Base-by-base conservation (phyloP, 37 sponge, comb jelly and placozoan genomes). In the Ephydatia muelleri region DNA sequence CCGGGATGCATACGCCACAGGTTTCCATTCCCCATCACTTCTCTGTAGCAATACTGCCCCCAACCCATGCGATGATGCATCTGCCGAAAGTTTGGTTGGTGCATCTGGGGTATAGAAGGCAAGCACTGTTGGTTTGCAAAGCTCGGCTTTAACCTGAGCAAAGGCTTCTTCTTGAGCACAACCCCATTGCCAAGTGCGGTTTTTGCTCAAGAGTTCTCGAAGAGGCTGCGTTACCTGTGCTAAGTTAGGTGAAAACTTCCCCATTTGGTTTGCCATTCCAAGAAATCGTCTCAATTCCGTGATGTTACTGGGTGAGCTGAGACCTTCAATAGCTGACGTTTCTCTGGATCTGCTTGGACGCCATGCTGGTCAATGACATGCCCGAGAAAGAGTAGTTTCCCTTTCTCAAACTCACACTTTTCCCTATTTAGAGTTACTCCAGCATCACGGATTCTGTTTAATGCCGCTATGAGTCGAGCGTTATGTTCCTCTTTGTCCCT, bases 221-320 rank as follows among this genome's bases (percentile, higher is more conserved):
- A 89, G 85, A 34, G 87, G 87, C 81, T 87, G 75, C 11, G 69
- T 76, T 12, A 87, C 3, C 35, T 87, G 82, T 22, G 87, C 86
- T 49, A 85, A 19, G 48, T 83, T 91, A 25, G 67, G 80, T 12
- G 86, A 40, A 35, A 85, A 83, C 39, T 86, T 91, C 13, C 83
- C 87, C 70, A 86, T 43, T 70, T 86, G 83, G 67, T 85, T 91
- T 1, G 75, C 87, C 91, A 86, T 91, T 29, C 91, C 91, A 47
- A 83, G 34, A 73, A 91, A 82, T 19, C 87, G 40, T 30, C 86
- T 40, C n/a, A 91, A 9, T 39, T 76, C 80, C 8, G 78, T 40
- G 16, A 77, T 40, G 22, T 80, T 68, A 4, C 26, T 34, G 29
- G 86, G 86, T 67, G 72, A 80, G 12, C 25, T 28, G 48, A 88